Base-by-base conservation (phyloP, 92 coral and sea anemone genomes). In the Zoanthus solanderi region DNA sequence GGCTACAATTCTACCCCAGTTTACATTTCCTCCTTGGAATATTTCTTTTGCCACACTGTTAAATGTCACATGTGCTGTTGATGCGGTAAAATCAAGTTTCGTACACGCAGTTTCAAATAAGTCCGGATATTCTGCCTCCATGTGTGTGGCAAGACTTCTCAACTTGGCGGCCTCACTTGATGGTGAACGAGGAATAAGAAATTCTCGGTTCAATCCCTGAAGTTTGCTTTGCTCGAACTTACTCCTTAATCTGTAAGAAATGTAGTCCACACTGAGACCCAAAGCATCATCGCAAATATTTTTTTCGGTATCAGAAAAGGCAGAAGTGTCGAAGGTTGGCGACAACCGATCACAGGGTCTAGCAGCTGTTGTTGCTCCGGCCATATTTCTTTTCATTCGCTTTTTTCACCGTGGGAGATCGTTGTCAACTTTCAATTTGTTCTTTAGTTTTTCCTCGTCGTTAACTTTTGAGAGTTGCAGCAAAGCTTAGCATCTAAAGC, bases 291-390 rank as follows among this genome's bases (percentile, higher is more conserved):
- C 88, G 76, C 93, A 89, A 84, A 91, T 89, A 53, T 89, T 85
- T 66, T 88, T 95, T 32, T 95, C 98, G 85, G 58, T 72, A 61
- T 92, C 90, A 78, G 96, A 93, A 78, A 87, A 91, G 84, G 92
- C 78, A 75, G 98, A 87, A 73, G 93, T 95, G 65, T 91, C 93
- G 89, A 91, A 91, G 72, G 92, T 87, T 78, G 92, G 90, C 87
- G 94, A 91, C 87, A 91, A 84, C 77, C 92, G 96, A 72, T 95
- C 93, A 84, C 71, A 84, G 86, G 92, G 89, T 87, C 93, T 82
- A 72, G 98, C 98, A 95, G 98, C 98, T 95, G 98, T 95, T 85
- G 96, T 95, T 85, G 96, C 98, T 85, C 98, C 98, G 94, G 96
- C 96, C 98, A 95, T 95, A 63, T 71, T 91, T 91, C 83, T 78